These are phyloP conservation scores for Dolichallabes microphthalmus DNA, from an alignment of 2,113 vertebrate species.

Conservation along the genomic window DNA sequence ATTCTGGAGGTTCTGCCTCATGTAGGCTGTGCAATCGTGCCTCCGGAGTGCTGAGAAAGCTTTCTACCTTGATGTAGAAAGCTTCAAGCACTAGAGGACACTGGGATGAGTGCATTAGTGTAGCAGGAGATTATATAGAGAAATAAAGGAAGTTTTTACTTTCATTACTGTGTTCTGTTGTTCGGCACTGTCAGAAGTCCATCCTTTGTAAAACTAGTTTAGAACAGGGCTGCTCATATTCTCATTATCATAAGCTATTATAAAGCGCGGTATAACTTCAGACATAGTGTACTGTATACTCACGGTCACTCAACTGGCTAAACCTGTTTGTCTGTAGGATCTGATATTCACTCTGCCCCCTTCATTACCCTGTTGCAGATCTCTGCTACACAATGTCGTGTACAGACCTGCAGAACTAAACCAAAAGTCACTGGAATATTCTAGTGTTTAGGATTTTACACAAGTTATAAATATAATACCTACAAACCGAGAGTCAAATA, in stretches of 20 bases:
- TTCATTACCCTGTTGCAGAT: background rate
- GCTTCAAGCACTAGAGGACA: no score
- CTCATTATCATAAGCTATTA: background rate
- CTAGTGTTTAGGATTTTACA: background rate
- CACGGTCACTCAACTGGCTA: background rate
- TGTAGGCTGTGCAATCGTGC: no score
- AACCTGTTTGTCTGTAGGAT: slow-evolving; percentile 10
- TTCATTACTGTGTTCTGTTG: no score
- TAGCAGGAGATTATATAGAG: no score
- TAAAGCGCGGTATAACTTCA: background rate
- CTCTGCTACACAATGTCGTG: background rate
- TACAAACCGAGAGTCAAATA: background rate
- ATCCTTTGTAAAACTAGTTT: background rate
- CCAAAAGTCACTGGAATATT: background rate
- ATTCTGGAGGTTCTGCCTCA: no score
- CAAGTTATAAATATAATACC: background rate
- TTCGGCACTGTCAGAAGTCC: no score
- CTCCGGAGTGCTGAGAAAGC: no score
- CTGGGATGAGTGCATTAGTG: no score
- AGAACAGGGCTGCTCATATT: background rate
- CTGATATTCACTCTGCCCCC: background rate
- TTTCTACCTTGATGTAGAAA: no score
- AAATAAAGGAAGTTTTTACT: no score
- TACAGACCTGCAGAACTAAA: background rate
- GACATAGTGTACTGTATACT: background rate